Conservation (phyloP, 2,888 invertebrate genomes). For the Hylaea fasciaria region DNA sequence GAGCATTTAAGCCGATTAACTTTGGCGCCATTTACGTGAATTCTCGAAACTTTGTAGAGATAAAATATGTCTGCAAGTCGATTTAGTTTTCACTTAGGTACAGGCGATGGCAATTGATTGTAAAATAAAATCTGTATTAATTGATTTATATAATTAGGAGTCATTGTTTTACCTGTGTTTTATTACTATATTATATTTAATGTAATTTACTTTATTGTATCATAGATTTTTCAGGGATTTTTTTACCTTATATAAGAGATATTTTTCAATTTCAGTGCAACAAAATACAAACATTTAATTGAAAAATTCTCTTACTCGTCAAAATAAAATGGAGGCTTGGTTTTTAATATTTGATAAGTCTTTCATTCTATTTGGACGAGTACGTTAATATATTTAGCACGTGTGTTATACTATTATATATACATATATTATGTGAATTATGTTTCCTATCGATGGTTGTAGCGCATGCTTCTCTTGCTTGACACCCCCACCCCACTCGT, state of each 20-base stretch:
- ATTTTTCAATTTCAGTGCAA: neutral
- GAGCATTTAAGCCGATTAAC: neutral
- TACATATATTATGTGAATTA: conserved; percentile 34
- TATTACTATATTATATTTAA: too few relatives aligned
- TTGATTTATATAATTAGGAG: too few relatives aligned
- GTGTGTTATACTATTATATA: conserved; percentile 13
- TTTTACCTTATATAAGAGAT: neutral
- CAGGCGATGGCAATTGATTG: too few relatives aligned
- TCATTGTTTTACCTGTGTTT: too few relatives aligned
- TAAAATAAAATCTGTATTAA: too few relatives aligned
- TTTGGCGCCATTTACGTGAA: neutral
- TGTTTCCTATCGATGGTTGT: conserved; percentile 72
- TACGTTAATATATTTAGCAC: conserved; percentile 42
- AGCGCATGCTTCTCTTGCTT: conserved; percentile 82
- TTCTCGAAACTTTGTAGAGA: too few relatives aligned
- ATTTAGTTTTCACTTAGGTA: too few relatives aligned
- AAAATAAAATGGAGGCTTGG: neutral
- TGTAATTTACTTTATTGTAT: too few relatives aligned
- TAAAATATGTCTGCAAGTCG: too few relatives aligned
- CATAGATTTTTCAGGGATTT: too few relatives aligned
- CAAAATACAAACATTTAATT: neutral
- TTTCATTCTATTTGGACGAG: conserved; percentile 4
- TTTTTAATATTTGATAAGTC: too few relatives aligned
- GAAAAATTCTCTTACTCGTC: neutral
- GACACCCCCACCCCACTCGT: conserved; percentile 51